Conservation (phyloP, 2,888 invertebrate species). For the Macrosoma leucophasiata region DNA sequence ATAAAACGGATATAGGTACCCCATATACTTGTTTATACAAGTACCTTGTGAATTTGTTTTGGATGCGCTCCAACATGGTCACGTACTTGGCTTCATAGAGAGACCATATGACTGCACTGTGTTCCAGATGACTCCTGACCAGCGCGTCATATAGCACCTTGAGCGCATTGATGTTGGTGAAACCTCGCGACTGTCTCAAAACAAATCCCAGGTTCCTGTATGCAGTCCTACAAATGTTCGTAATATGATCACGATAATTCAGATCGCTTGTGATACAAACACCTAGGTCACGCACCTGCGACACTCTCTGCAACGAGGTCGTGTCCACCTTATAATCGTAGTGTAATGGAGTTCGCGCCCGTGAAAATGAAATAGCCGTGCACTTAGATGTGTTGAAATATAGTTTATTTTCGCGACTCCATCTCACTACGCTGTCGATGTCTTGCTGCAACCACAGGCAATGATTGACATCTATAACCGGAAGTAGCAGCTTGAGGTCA, state of each 20-base stretch:
- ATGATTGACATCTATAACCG: background rate
- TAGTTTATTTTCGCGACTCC: background rate
- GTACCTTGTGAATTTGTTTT: too few relatives aligned
- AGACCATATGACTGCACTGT: constrained; percentile 3
- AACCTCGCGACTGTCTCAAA: background rate
- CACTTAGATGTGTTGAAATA: background rate
- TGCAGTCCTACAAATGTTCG: background rate
- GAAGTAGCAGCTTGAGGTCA: too few relatives aligned
- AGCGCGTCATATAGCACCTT: background rate
- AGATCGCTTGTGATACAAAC: background rate
- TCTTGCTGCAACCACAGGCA: background rate
- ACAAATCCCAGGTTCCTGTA: constrained; percentile 4
- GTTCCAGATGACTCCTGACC: constrained; percentile 7
- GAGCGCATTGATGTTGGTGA: background rate
- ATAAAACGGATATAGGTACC: too few relatives aligned
- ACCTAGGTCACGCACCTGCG: background rate
- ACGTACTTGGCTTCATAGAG: constrained; percentile 3
- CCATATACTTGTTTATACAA: too few relatives aligned
- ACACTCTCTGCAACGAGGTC: background rate
- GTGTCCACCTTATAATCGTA: background rate
- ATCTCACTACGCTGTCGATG: background rate
- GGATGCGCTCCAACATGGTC: background rate
- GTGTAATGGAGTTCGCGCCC: background rate
- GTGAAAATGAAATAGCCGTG: background rate
- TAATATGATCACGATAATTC: background rate